Base-by-base conservation (phyloP, 2,888 invertebrate genomes). In the Octodonta nipae region DNA sequence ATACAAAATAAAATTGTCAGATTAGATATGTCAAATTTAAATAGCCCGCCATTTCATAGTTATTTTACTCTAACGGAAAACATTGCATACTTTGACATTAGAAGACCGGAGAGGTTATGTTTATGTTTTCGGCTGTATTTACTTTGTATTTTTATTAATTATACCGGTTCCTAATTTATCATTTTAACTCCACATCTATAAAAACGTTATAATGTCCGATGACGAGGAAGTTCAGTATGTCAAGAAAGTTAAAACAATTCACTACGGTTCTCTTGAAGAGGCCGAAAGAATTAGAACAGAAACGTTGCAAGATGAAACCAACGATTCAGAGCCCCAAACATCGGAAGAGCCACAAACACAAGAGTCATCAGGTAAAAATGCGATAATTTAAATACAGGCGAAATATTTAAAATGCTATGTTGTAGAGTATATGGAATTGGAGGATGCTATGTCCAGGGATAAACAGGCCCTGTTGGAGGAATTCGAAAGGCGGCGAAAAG, bases 381-480 rank as follows among this genome's bases (percentile, higher is more conserved):
- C 56, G 58, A 39, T 15, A 26, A 8, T 6, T 8, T 20, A 15
- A 22, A 2, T 26, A n/a, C n/a, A 10, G 22, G 10, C 22, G 22
- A 22, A 22, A 22, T 4, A 3, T 22, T 22, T n/a, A 20, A 20
- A 13, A 33, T 26, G 22, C 10, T 13, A 15, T 27, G n/a, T 52
- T 63, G 33, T 55, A 74, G 79, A 81, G 55, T 85, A 84, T 49
- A 82, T 87, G 80, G 86, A 86, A 42, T 63, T 89, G 14, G 87
- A 88, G 52, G 84, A 85, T 51, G 82, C 82, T 51, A 78, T 84
- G 64, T 79, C 85, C 0, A 78, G 81, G 50, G 89, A 89, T 54
- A 87, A 91, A 55, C 84, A 86, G 51, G 88, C 88, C 0, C 61
- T 93, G 5, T 66, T 98, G 2, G 95, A 95, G 52, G 95, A 96